Percentiles rank a stretch among this genome's conserved stretches.
phyloP scores from a whole-genome alignment of 2,888 invertebrate genomes.

The Eupeodes luniger region DNA sequence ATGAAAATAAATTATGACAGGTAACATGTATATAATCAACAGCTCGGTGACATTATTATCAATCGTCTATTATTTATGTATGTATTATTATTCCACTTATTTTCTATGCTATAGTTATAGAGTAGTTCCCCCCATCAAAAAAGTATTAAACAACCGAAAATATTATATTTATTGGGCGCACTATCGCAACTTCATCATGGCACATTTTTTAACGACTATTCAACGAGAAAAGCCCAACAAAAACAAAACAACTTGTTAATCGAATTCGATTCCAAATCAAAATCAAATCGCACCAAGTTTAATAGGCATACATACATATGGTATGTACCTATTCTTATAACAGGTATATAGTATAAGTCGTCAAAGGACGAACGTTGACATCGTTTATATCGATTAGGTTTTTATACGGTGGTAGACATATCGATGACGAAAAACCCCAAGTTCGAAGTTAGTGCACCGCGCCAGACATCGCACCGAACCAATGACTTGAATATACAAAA shows the following conservation, averaged over 20 bases:
- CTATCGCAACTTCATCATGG: constrained; percentile 48
- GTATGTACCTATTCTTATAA: background rate
- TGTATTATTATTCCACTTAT: constrained; percentile 33
- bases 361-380: constrained; percentile 68
- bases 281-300: constrained; percentile 34
- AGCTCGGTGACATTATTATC: constrained; percentile 37
- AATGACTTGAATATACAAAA: background rate
- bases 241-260: constrained; percentile 68
- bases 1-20: constrained; percentile 6
- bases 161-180: constrained; percentile 33
- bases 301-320: background rate
- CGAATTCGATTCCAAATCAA: constrained; percentile 50
- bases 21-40: constrained; percentile 27
- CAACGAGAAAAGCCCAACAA: constrained; percentile 25
- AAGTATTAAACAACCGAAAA: constrained; percentile 23
- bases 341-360: background rate
- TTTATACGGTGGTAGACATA: constrained; percentile 21
- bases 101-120: background rate
- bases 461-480: constrained; percentile 19
- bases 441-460: background rate
- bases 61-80: constrained; percentile 17
- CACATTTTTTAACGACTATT: constrained; percentile 40
- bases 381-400: constrained; percentile 69
- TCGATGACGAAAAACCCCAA: constrained; percentile 22
- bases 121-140: background rate